phyloP scores from a whole-genome alignment of 2,888 invertebrate species.

The Tipula vernalis region DNA sequence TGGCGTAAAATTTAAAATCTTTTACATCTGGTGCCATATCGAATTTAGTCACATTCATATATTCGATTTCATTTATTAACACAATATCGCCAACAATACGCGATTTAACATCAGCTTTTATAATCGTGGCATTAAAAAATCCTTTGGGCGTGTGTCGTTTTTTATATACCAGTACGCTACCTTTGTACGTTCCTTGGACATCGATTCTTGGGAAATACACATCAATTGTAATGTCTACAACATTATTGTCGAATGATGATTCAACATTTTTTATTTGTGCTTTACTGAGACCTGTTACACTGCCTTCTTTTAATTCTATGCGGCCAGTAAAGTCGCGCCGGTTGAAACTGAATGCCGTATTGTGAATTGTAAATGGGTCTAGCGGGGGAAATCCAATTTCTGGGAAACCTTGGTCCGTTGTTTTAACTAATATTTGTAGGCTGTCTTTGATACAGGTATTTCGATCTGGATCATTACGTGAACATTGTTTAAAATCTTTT shows the following conservation, averaged over 20 bases:
- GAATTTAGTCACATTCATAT: constrained; percentile 44
- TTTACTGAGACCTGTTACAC: constrained; percentile 41
- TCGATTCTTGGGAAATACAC: constrained; percentile 41
- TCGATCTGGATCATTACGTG: neutral
- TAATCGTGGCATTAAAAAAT: constrained; percentile 42
- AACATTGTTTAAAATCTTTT: neutral
- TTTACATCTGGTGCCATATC: constrained; percentile 50
- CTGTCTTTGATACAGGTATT: neutral
- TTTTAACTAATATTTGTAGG: neutral
- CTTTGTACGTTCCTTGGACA: constrained; percentile 46
- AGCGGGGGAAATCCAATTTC: neutral
- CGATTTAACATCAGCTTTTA: constrained; percentile 35
- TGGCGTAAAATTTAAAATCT: constrained; percentile 44
- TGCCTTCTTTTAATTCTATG: constrained; percentile 36
- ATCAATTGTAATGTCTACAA: constrained; percentile 45
- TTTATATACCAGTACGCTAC: constrained; percentile 46
- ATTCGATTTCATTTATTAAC: constrained; percentile 40
- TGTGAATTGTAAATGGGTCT: neutral
- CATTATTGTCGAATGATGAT: constrained; percentile 41
- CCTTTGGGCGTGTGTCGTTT: constrained; percentile 48
- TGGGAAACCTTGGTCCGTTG: neutral
- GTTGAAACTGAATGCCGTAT: neutral
- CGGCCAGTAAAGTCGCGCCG: neutral
- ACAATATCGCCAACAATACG: constrained; percentile 42
- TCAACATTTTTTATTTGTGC: constrained; percentile 43